phyloP scores from a whole-genome alignment of 2,797 vertebrate species.

The Rhinoraja longicauda region DNA sequence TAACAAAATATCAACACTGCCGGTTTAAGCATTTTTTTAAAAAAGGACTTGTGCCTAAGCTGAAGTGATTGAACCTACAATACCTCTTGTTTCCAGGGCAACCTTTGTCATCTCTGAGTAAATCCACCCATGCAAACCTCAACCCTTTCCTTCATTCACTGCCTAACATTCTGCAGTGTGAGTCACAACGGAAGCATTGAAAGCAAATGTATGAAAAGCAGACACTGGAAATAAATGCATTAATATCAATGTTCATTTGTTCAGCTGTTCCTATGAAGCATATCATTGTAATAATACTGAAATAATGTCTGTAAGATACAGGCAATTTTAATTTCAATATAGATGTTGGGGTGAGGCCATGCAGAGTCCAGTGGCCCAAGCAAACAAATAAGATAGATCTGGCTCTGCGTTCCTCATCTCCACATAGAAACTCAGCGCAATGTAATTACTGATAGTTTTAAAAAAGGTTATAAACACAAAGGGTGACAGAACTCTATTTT shows the following conservation, averaged over 20 bases:
- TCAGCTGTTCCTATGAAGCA: background rate
- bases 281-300: background rate
- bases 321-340: background rate
- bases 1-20: background rate
- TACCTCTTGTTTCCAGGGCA: conserved; percentile 3
- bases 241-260: background rate
- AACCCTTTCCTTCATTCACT: conserved; percentile 14
- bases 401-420: no score
- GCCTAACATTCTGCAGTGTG: background rate
- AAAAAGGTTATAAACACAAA: background rate
- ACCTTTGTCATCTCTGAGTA: background rate
- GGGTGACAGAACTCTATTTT: background rate
- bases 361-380: no score
- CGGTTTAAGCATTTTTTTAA: background rate
- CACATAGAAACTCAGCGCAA: background rate
- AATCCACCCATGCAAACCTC: background rate
- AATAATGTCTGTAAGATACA: background rate
- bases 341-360: no score
- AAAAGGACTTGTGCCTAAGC: background rate
- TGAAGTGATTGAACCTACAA: background rate
- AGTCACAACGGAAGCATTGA: background rate
- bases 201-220: conserved; percentile 9
- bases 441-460: background rate
- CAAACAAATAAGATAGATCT: no score
- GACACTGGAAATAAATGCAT: background rate